Percentiles rank a stretch among this genome's conserved stretches.
phyloP scores from a whole-genome alignment of 1,140 invertebrate species.

The Bombus picipes region DNA sequence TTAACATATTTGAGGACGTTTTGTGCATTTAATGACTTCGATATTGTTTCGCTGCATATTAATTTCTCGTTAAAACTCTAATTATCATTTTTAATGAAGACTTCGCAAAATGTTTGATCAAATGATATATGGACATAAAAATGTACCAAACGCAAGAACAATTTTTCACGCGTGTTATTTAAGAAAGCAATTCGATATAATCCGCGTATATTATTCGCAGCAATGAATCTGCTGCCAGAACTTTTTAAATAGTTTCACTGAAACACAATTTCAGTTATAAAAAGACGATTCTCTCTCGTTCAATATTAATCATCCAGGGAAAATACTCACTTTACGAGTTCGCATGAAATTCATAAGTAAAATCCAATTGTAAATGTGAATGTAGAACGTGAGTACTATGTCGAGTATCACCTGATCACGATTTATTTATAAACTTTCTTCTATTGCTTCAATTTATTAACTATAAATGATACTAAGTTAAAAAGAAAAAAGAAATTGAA shows the following conservation, averaged over 20 bases:
- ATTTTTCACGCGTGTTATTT: neutral
- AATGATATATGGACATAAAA: neutral
- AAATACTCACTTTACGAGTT: neutral
- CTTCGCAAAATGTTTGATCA: neutral
- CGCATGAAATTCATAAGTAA: neutral
- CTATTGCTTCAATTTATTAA: neutral
- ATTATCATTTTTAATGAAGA: conserved; percentile 1
- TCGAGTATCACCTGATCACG: neutral
- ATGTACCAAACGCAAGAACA: neutral
- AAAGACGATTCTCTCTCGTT: neutral
- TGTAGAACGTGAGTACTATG: neutral
- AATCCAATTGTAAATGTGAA: neutral
- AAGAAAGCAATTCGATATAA: neutral
- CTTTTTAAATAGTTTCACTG: neutral
- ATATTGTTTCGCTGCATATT: neutral
- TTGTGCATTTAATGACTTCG: neutral
- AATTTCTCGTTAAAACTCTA: neutral
- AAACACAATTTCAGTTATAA: neutral
- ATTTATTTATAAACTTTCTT: neutral
- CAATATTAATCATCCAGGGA: neutral
- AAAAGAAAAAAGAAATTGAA: neutral
- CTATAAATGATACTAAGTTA: neutral
- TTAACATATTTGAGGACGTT: neutral
- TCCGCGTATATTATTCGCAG: neutral
- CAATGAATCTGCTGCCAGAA: neutral